A percentile compares a stretch with the other conserved stretches of the same genome.
These are phyloP conservation scores for Xiphias gladius DNA, from an alignment of 2,113 vertebrate genomes.

Conservation along the genomic window DNA sequence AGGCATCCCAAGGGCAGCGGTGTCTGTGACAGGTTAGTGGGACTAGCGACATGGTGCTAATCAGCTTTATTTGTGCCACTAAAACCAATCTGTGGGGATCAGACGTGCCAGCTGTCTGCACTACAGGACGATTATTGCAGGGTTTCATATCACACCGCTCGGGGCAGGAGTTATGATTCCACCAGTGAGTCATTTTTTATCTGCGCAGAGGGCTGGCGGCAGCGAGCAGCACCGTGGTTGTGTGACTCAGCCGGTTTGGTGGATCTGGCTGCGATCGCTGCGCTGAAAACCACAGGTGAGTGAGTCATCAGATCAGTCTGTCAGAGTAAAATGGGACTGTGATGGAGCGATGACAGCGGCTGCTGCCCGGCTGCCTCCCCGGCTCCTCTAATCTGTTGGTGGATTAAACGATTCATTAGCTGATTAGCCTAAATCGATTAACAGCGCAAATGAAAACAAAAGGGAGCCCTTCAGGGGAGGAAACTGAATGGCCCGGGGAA, in stretches of 20 bases:
- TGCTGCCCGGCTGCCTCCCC: neutral
- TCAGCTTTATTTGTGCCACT: slow-evolving; percentile 93
- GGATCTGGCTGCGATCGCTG: accelerated
- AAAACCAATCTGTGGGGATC: slow-evolving; percentile 92
- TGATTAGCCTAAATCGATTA: slow-evolving; percentile 71
- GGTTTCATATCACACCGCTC: slow-evolving; percentile 32
- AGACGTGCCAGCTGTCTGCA: slow-evolving; percentile 93
- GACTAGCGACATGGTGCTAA: slow-evolving; percentile 87
- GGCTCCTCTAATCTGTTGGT: slow-evolving; percentile 46
- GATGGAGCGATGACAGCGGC: slow-evolving; percentile 1
- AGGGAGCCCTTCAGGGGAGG: slow-evolving; percentile 11
- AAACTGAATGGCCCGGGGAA: neutral
- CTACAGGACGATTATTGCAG: slow-evolving; percentile 42
- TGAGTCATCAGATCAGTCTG: neutral
- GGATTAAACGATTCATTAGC: slow-evolving; percentile 68
- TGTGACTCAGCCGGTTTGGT: neutral
- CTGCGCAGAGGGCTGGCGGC: accelerated
- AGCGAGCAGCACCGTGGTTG: neutral
- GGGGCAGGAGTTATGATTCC: neutral
- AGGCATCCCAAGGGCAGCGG: slow-evolving; percentile 56
- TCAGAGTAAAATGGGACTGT: neutral
- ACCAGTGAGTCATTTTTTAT: neutral
- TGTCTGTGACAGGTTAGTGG: slow-evolving; percentile 86
- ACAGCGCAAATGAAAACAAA: slow-evolving; percentile 64
- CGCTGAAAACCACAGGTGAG: neutral